Evolutionary conservation across 2,113 vertebrate genomes (phyloP).

Genomic region (Centropus bengalensis): DNA sequence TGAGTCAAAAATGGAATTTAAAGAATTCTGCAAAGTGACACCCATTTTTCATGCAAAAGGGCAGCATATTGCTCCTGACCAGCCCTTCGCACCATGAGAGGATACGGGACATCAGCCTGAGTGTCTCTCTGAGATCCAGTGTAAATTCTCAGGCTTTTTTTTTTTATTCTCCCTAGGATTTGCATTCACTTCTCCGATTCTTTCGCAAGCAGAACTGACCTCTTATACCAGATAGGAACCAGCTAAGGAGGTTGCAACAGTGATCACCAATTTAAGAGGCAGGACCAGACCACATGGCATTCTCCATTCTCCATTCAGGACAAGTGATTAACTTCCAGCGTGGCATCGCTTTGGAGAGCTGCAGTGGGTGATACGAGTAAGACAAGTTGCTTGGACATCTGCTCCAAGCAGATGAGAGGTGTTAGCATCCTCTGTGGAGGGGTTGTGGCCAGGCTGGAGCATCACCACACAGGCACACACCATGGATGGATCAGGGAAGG

Average conservation of each 20-base stretch:
- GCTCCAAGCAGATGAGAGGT: background rate
- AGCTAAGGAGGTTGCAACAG: background rate
- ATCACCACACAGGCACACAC: accelerated
- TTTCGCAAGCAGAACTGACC: background rate
- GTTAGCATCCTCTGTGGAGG: background rate
- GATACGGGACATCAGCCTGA: background rate
- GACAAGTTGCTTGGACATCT: accelerated
- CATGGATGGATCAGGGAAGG: accelerated
- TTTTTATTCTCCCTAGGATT: background rate
- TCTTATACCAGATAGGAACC: background rate
- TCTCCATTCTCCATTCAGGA: accelerated
- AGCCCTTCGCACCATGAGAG: accelerated
- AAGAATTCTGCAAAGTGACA: background rate
- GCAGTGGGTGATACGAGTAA: accelerated
- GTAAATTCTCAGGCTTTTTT: background rate
- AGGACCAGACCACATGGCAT: too few species aligned
- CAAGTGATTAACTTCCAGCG: accelerated
- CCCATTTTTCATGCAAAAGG: background rate
- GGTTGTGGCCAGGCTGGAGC: background rate
- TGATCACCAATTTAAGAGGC: accelerated
- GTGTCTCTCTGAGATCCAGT: accelerated
- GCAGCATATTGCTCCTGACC: accelerated
- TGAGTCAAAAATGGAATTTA: background rate
- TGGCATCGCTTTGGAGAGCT: accelerated
- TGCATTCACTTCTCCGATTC: background rate